Base-by-base conservation (phyloP, 2,797 vertebrate genomes). In the Pangasius djambal region DNA sequence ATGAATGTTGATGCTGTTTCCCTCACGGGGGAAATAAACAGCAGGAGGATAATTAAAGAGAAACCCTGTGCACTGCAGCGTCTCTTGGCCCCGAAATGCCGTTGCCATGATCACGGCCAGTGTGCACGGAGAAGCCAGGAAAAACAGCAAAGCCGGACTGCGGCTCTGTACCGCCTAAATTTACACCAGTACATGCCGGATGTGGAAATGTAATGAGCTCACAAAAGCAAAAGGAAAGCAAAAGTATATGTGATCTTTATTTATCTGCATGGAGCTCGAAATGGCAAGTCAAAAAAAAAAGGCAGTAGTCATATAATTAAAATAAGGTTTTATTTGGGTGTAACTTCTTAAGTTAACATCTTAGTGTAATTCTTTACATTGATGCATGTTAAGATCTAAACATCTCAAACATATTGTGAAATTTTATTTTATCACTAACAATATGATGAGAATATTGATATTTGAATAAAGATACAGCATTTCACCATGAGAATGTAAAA, bases 31-130 rank as follows among this genome's bases (percentile, higher is more conserved):
- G 70, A 87, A 87, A 83, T 89, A 89, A 89, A 83, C 89, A 87
- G 89, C 85, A 75, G 85, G 72, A 67, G 79, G 88, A 83, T 89
- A 87, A 89, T 87, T 87, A 89, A 89, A 87, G 78, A 40, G 57
- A 48, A 87, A 70, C 78, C 88, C 88, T 48, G 74, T 70, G 69
- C 89, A 77, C 82, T 70, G 63, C 90, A 86, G 74, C 50, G n/a
- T 40, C 81, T 70, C 74, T 65, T 74, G 28, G 59, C 48, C n/a
- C 88, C 4, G 44, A 87, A 77, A 86, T 74, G 65, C 86, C 50
- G 88, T 89, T 89, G 82, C 90, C 75, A 90, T 90, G 90, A 90
- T 89, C 74, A 89, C 89, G 70, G 85, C 79, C 79, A 61, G 57
- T 34, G 13, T 28, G 55, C 79, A 25, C 2, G 5, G 20, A 82